Evolutionary conservation across 2,113 vertebrate species (phyloP).

Genomic region (Thryonomys swinderianus): DNA sequence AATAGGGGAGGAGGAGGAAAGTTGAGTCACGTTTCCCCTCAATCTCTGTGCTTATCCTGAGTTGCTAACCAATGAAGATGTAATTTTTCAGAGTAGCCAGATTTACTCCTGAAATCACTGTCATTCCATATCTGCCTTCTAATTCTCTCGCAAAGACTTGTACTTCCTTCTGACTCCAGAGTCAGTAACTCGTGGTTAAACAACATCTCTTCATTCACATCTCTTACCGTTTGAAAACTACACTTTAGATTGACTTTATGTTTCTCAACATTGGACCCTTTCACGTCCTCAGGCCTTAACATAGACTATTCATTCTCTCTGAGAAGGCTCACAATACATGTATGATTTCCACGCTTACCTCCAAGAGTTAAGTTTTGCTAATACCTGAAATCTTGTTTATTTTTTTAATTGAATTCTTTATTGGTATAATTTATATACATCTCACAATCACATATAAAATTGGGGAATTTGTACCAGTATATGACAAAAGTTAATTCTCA

Average conservation of each 20-base stretch:
- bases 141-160: neutral
- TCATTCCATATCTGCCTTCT: neutral
- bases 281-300: neutral
- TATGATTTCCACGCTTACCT: neutral
- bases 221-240: neutral
- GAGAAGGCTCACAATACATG: neutral
- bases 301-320: neutral
- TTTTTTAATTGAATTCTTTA: no score
- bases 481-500: no score
- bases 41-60: neutral
- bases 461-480: no score
- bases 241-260: neutral
- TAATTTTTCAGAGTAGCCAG: neutral
- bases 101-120: neutral
- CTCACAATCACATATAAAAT: no score
- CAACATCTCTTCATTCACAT: neutral
- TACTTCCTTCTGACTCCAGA: neutral
- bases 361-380: neutral
- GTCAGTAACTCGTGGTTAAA: neutral
- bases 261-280: neutral
- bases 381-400: neutral
- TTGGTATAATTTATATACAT: no score
- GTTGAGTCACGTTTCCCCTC: neutral
- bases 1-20: no score
- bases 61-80: neutral